phyloP scores from a whole-genome alignment of 2,797 vertebrate species.

The Centroberyx gerrardi region DNA sequence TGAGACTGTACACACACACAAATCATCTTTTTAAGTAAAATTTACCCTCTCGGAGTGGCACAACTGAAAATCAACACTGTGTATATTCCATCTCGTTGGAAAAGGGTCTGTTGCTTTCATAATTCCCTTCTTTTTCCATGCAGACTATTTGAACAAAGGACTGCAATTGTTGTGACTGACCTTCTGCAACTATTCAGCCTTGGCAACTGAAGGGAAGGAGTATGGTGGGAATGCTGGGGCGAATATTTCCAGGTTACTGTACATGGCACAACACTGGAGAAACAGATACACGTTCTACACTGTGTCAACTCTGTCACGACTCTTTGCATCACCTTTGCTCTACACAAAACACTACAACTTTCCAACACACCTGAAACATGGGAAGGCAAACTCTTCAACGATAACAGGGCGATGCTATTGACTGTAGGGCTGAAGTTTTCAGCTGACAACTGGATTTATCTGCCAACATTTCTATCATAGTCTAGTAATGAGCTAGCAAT shows the following conservation, averaged over 20 bases:
- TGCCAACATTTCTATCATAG: not conserved
- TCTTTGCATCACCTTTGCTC: constrained; percentile 49
- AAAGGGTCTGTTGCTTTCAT: constrained; percentile 27
- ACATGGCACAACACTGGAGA: constrained; percentile 75
- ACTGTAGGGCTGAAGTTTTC: constrained; percentile 23
- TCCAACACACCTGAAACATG: constrained; percentile 64
- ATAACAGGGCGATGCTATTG: constrained; percentile 5
- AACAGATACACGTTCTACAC: constrained; percentile 58
- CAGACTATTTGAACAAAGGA: constrained; percentile 43
- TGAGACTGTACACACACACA: constrained; percentile 48
- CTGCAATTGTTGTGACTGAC: constrained; percentile 43
- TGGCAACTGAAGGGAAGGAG: constrained; percentile 35
- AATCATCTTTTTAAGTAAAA: constrained; percentile 25
- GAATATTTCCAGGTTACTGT: constrained; percentile 58
- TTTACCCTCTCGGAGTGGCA: constrained; percentile 41
- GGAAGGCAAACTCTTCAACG: constrained; percentile 62
- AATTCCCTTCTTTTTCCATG: constrained; percentile 34
- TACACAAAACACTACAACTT: constrained; percentile 53
- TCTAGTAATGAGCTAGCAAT: constrained; percentile 8
- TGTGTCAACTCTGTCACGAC: constrained; percentile 59
- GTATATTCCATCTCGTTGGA: constrained; percentile 39
- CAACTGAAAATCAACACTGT: constrained; percentile 49
- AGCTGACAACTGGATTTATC: not conserved
- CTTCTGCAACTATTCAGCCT: constrained; percentile 45
- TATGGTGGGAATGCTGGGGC: constrained; percentile 34